Evolutionary conservation across 1,140 invertebrate species (phyloP).

Genomic region (Apis cerana): DNA sequence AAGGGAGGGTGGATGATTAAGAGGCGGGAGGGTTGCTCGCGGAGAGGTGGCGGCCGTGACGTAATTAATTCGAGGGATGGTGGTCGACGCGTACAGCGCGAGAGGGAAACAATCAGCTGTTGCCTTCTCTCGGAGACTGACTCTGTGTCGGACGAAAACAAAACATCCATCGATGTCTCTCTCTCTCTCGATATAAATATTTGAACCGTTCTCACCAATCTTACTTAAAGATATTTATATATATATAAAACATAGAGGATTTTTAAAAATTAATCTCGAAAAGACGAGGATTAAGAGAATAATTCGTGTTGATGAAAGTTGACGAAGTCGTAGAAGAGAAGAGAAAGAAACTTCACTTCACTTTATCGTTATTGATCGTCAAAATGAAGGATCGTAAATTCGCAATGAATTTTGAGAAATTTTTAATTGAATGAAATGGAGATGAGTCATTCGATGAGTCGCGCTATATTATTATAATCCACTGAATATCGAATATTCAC

Average conservation of each 20-base stretch:
- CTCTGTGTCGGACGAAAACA: slow-evolving; percentile 30
- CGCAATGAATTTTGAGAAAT: too few species aligned
- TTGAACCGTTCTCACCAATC: too few species aligned
- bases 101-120: slow-evolving; percentile 70
- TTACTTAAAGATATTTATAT: too few species aligned
- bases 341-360: slow-evolving; percentile 46
- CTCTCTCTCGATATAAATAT: too few species aligned
- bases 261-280: too few species aligned
- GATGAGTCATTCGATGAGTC: not conserved
- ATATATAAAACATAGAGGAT: too few species aligned
- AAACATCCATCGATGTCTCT: not conserved
- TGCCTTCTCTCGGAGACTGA: slow-evolving; percentile 50
- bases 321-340: not conserved
- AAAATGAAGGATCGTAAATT: too few species aligned
- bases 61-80: slow-evolving; percentile 68
- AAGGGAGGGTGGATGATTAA: slow-evolving; percentile 57
- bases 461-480: not conserved
- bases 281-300: too few species aligned
- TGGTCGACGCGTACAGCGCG: slow-evolving; percentile 18
- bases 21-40: slow-evolving; percentile 51
- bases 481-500: not conserved
- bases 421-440: not conserved
- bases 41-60: slow-evolving; percentile 53
- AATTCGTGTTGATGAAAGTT: not conserved
- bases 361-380: not conserved